These are phyloP conservation scores for Barypeithes pellucidus DNA, from an alignment of 2,888 invertebrate species.

Conservation along the genomic window DNA sequence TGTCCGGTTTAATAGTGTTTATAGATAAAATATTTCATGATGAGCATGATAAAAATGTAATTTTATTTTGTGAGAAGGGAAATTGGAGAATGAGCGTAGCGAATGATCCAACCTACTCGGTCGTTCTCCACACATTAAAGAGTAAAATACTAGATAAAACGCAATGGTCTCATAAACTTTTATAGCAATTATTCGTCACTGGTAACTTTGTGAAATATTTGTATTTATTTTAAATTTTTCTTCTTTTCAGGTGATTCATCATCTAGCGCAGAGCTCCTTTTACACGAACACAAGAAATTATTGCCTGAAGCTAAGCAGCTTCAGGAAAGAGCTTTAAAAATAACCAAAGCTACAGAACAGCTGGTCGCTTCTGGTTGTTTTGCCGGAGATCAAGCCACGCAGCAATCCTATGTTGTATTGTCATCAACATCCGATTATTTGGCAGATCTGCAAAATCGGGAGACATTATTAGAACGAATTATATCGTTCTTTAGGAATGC, in stretches of 20 bases:
- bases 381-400: conserved; percentile 79
- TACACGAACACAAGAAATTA: conserved; percentile 80
- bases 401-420: conserved; percentile 79
- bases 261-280: conserved; percentile 78
- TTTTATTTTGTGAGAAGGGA: no score
- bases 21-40: no score
- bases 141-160: no score
- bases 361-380: conserved; percentile 81
- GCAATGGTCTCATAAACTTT: no score
- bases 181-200: no score
- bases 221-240: no score
- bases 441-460: conserved; percentile 80
- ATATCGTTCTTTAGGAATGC: conserved; percentile 82
- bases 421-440: conserved; percentile 81
- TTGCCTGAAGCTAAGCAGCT: conserved; percentile 82
- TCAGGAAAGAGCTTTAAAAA: conserved; percentile 83
- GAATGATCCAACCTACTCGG: no score
- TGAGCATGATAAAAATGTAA: no score
- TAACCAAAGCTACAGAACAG: conserved; percentile 85
- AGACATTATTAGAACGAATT: conserved; percentile 78
- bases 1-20: no score
- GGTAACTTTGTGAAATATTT: background rate
- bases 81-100: no score
- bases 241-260: conserved; percentile 78
- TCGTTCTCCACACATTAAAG: no score